These are phyloP conservation scores for Eucera pruinosa DNA, from an alignment of 2,888 invertebrate genomes.

Conservation along the genomic window DNA sequence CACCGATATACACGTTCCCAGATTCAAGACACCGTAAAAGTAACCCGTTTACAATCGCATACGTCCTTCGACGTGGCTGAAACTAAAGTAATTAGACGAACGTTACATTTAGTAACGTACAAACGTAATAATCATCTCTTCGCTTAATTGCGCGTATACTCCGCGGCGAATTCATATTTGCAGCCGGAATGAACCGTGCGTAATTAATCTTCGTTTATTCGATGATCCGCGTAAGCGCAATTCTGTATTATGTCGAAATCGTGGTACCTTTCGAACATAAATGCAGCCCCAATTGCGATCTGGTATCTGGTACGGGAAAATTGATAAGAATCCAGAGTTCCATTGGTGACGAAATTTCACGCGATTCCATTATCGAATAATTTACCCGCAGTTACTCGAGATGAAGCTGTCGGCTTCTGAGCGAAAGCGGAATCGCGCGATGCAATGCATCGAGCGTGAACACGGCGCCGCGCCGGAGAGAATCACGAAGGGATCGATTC, in stretches of 20 bases:
- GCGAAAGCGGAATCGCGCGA: conserved; percentile 45
- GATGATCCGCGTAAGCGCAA: too few species aligned
- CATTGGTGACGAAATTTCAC: not conserved
- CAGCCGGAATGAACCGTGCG: conserved; percentile 32
- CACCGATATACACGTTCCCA: conserved; percentile 10
- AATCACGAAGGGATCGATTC: conserved; percentile 65
- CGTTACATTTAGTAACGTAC: conserved; percentile 12
- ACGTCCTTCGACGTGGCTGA: conserved; percentile 7
- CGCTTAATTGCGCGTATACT: conserved; percentile 33
- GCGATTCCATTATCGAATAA: conserved; percentile 52
- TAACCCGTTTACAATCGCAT: conserved; percentile 21
- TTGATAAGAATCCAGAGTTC: conserved; percentile 29
- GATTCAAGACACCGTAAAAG: conserved; percentile 34
- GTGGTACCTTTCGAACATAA: not conserved
- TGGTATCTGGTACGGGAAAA: conserved; percentile 7
- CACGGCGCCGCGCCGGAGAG: conserved; percentile 30
- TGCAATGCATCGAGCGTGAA: conserved; percentile 51
- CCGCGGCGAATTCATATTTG: conserved; percentile 38
- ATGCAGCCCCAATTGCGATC: too few species aligned
- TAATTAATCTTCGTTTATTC: conserved; percentile 29
- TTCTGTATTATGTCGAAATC: not conserved
- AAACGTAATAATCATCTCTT: conserved; percentile 30
- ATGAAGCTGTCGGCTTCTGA: conserved; percentile 43
- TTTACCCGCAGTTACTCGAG: conserved; percentile 52
- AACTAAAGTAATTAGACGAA: conserved; percentile 36